Conservation (phyloP, 2,888 invertebrate species). For the Eulithis testata region DNA sequence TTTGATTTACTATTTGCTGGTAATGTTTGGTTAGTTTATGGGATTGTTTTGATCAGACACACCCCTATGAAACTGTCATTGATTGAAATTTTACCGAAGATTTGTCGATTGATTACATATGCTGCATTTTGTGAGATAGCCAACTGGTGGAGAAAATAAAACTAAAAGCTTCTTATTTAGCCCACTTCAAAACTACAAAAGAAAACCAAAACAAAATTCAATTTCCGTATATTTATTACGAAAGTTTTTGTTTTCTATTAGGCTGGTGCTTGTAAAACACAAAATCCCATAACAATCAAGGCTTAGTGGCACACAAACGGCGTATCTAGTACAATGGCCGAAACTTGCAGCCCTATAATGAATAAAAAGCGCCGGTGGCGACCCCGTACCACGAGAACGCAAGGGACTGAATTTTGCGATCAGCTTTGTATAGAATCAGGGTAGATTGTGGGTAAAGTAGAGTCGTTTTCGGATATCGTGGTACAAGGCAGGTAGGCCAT, state of each 20-base stretch:
- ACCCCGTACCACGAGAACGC: constrained; percentile 61
- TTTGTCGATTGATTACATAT: not conserved
- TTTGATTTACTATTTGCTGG: constrained; percentile 63
- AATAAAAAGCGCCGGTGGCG: constrained; percentile 76
- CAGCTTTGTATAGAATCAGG: constrained; percentile 41
- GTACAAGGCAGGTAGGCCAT: constrained; percentile 83
- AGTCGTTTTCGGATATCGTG: constrained; percentile 62
- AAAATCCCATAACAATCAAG: constrained; percentile 75
- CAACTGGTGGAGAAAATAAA: constrained; percentile 8
- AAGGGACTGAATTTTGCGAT: constrained; percentile 45
- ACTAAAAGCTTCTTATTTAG: constrained; percentile 11
- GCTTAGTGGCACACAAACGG: constrained; percentile 74
- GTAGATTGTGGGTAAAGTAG: constrained; percentile 49
- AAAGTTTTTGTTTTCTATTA: constrained; percentile 70
- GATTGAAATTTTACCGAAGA: constrained; percentile 2
- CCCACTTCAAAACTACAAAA: constrained; percentile 22
- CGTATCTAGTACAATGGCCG: constrained; percentile 78
- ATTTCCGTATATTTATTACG: constrained; percentile 61
- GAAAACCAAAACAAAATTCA: constrained; percentile 53
- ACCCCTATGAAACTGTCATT: constrained; percentile 18
- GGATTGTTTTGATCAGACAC: constrained; percentile 34
- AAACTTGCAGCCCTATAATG: constrained; percentile 79
- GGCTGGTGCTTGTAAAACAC: constrained; percentile 64
- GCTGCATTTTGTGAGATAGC: not conserved
- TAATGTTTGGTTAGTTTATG: constrained; percentile 43